These are phyloP conservation scores for Leptocoma aspasia DNA, from an alignment of 2,113 vertebrate species.

Conservation along the genomic window DNA sequence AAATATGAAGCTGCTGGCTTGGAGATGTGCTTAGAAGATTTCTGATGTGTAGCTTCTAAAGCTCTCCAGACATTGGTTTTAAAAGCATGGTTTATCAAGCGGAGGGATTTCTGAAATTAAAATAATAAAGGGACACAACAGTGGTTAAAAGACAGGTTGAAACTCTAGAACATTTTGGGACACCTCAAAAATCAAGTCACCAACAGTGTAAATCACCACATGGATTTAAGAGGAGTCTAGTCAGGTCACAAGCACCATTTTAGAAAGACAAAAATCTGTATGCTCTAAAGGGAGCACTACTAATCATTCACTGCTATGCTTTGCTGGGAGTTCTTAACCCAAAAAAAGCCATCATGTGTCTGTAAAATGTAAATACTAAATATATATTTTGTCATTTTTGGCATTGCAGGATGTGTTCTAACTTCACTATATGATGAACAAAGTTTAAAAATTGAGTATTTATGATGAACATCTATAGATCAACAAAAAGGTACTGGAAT, in stretches of 20 bases:
- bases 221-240: background rate
- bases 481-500: background rate
- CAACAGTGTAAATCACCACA: background rate
- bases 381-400: background rate
- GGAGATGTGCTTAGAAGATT: slow-evolving; percentile 45
- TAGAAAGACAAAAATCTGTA: background rate
- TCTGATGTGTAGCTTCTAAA: background rate
- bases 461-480: background rate
- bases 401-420: background rate
- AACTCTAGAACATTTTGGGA: background rate
- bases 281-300: background rate
- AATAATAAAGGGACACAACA: background rate
- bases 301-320: background rate
- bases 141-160: background rate
- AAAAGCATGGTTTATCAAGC: slow-evolving; percentile 42
- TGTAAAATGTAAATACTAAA: background rate
- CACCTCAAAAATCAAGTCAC: background rate
- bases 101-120: slow-evolving; percentile 66
- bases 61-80: background rate
- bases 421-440: background rate
- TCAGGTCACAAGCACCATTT: background rate
- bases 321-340: background rate
- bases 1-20: slow-evolving; percentile 69
- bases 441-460: background rate
- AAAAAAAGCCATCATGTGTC: background rate